Percentiles rank a stretch among this genome's conserved stretches.
phyloP scores from a whole-genome alignment of 1,140 invertebrate species.

The Bombus huntii region DNA sequence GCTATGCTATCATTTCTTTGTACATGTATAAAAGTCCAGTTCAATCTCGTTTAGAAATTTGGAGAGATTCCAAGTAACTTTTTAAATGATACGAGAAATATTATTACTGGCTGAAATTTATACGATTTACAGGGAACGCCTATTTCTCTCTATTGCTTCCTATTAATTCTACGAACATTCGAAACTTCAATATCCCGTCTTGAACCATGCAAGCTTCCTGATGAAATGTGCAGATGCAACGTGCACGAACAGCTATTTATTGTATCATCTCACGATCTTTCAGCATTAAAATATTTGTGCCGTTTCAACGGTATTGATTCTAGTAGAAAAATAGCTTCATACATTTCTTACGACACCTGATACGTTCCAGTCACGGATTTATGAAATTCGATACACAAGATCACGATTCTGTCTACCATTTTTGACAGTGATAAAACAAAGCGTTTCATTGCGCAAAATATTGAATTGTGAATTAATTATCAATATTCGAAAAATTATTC shows the following conservation, averaged over 20 bases:
- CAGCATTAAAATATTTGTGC: background rate
- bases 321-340: background rate
- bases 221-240: background rate
- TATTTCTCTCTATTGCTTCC: background rate
- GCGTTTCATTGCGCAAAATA: no score
- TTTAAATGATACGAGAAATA: no score
- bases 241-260: background rate
- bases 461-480: no score
- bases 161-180: background rate
- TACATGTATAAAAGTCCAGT: no score
- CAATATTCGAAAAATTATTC: no score
- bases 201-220: background rate
- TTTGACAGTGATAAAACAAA: background rate
- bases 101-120: no score
- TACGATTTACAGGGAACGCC: no score
- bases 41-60: no score
- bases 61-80: no score
- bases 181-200: background rate
- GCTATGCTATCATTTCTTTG: no score
- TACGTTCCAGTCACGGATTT: background rate
- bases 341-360: background rate
- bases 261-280: background rate
- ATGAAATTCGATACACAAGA: background rate
- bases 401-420: background rate
- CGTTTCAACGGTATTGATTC: background rate